phyloP scores from a whole-genome alignment of 2,888 invertebrate species.

The Alitta virens region DNA sequence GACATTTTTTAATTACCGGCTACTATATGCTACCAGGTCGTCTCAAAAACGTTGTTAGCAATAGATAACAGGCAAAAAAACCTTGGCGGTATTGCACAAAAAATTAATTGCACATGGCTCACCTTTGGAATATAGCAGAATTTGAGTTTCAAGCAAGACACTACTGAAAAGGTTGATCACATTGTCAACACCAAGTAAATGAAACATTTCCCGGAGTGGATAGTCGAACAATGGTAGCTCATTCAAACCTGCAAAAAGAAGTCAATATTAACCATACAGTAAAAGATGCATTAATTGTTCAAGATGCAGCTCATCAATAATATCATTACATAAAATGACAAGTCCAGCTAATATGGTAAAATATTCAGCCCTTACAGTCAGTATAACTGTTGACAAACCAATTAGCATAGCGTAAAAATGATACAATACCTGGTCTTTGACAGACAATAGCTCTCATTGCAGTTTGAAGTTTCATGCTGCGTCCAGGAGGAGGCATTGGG shows the following conservation, averaged over 20 bases:
- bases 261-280: background rate
- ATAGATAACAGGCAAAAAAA: no score
- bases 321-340: no score
- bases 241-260: conserved; percentile 54
- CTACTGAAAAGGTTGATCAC: conserved; percentile 92
- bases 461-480: conserved; percentile 70
- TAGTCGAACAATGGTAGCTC: conserved; percentile 95
- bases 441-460: conserved; percentile 39
- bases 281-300: no score
- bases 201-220: conserved; percentile 82
- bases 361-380: no score
- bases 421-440: conserved; percentile 48
- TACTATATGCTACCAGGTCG: no score
- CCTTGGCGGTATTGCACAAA: no score
- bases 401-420: background rate
- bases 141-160: conserved; percentile 93
- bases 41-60: no score
- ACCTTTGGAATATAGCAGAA: conserved; percentile 89
- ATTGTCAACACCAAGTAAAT: conserved; percentile 85
- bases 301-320: no score
- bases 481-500: conserved; percentile 82
- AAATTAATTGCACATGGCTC: no score
- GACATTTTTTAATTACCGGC: no score
- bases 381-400: no score
- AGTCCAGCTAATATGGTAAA: no score